Percentiles rank a stretch among this genome's conserved stretches.
Conservation (phyloP, 2,797 vertebrate genomes). For the Muraenolepis orangiensis region DNA sequence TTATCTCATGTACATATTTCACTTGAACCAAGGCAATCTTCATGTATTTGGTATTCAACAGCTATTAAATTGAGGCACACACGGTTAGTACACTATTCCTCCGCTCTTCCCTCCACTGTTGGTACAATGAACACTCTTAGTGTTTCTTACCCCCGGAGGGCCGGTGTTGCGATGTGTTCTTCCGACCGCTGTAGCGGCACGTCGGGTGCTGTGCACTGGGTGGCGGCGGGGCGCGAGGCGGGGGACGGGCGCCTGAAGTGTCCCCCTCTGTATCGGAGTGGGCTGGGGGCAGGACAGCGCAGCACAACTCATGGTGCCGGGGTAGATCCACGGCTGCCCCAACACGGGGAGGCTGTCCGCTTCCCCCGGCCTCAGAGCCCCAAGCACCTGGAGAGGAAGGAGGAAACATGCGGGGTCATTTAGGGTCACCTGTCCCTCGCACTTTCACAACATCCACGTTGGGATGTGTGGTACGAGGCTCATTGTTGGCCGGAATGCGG, state of each 20-base stretch:
- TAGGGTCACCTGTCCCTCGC: not conserved
- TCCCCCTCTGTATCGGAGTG: conserved; percentile 17
- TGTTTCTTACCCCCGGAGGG: conserved; percentile 35
- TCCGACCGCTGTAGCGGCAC: conserved; percentile 49
- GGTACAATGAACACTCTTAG: no score
- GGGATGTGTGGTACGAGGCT: not conserved
- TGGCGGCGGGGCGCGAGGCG: conserved; percentile 29
- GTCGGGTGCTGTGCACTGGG: conserved; percentile 19
- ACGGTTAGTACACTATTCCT: no score
- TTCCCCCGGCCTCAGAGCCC: conserved; percentile 30
- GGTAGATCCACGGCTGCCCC: conserved; percentile 53
- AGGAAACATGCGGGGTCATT: not conserved
- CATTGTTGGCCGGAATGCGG: not conserved
- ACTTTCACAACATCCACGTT: no score
- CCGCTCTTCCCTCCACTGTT: no score
- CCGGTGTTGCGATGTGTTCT: not conserved
- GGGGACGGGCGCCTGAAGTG: not conserved
- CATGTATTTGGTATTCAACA: no score
- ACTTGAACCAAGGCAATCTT: no score
- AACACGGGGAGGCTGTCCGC: not conserved
- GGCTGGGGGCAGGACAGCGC: conserved; percentile 60
- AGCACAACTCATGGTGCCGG: conserved; percentile 69
- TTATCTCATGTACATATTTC: no score
- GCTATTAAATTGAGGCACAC: no score
- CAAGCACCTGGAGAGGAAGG: conserved; percentile 35